Base-by-base conservation (phyloP, 1,140 invertebrate species). In the Magallana ariakensis region DNA sequence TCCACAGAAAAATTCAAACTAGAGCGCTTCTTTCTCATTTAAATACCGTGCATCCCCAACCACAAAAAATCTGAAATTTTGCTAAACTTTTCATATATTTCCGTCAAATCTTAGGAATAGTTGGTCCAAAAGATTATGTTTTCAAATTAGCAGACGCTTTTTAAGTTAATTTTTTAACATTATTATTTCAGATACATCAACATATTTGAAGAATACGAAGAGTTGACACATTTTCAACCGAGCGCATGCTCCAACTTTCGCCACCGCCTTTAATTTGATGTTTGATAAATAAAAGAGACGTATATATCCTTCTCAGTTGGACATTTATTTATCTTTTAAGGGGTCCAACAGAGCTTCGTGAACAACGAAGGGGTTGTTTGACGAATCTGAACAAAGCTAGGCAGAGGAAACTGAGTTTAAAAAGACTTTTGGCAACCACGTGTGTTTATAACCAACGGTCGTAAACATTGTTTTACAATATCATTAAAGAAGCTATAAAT, bases 401-500 rank as follows among this genome's bases (percentile, higher is more conserved):
- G 66, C 66, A 75, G 22, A 75, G 66, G 33, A 75, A 75, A 11
- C 66, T 13, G 13, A 75, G 22, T 75, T 70, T 26, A 26, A 26
- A 75, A 75, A 75, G 66, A 75, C 66, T 75, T 62, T 75, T 75
- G 66, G 66, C 66, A 75, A 75, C 66, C 66, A 75, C 66, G 66
- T 75, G 66, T 75, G 66, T 75, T 75, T 75, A 75, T 75, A 75
- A 75, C 66, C 66, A 11, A 75, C 19, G 22, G 66, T 75, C 66
- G 22, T 75, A 75, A 75, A 75, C 66, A 75, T 75, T 26, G 66
- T 19, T 75, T 75, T 75, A 75, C 22, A 75, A 75, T 75, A 75
- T 75, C 66, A 75, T 75, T 75, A 75, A 75, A 75, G 66, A 75
- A 33, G 66, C 66, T 75, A 75, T 75, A 75, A 75, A 75, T 75